Evolutionary conservation across 2,113 vertebrate genomes (phyloP), one percentile per base, ranked within the genome.

Genomic region (Hoplias malabaricus): DNA sequence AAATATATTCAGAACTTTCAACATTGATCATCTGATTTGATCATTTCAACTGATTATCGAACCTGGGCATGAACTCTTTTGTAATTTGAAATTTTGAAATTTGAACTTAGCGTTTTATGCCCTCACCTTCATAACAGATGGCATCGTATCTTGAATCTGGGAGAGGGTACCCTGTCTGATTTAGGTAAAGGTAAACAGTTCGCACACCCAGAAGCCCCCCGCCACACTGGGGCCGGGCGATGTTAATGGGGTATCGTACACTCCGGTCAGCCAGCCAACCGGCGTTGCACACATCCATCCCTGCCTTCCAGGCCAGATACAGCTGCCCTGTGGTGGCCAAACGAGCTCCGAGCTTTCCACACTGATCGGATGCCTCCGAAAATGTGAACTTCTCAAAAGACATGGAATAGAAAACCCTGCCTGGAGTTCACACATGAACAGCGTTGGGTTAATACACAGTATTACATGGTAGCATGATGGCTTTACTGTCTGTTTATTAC

Each of bases 241-340:
- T 92, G 82, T 95, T 96, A 83, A 99, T 97, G 74, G 97, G 98
- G 79, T 98, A 98, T 36, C 98, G 93, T 3, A 98, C 98, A 0
- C 98, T 98, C 82, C 92, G 90, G 86, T 99, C 98, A 0, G 89
- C 94, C 84, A 99, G 88, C 97, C 98, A 99, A 84, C 97, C 97
- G 0, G 97, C 96, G 0, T 94, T 97, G 86, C 98, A 99, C 82
- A 98, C 57, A 72, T 98, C 96, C 96, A 99, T 98, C 70, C 96
- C 97, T 0, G 74, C 84, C 89, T 95, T 94, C 98, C 98, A 99
- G 83, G 97, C 96, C 82, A 98, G 84, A 90, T 98, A 96, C 29
- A 99, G 90, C 84, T 99, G 94, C 14, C 97, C 97, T 0, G 96
- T 98, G 63, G 95, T 96, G 76, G 96, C 97, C 38, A 99, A 68